These are phyloP conservation scores for Eulithis testata DNA, from an alignment of 2,888 invertebrate species.

Conservation along the genomic window DNA sequence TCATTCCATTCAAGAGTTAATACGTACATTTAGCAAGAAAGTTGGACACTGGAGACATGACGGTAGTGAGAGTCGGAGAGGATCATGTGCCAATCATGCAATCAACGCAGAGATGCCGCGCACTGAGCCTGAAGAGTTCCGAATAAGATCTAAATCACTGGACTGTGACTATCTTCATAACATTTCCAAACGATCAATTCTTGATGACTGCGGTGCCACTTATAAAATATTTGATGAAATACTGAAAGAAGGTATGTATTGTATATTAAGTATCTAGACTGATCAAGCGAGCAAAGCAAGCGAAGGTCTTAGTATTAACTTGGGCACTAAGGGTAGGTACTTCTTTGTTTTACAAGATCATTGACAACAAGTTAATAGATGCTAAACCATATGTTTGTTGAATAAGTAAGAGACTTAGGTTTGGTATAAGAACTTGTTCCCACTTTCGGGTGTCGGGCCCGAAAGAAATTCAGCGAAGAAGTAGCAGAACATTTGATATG, in stretches of 20 bases:
- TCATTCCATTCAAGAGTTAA: conserved; percentile 91
- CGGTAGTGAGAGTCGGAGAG: conserved; percentile 73
- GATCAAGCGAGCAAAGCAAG: too few relatives aligned
- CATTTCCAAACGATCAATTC: conserved; percentile 68
- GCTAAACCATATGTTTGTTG: too few relatives aligned
- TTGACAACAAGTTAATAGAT: too few relatives aligned
- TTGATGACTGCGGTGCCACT: conserved; percentile 92
- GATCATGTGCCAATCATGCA: conserved; percentile 73
- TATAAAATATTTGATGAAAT: conserved; percentile 93
- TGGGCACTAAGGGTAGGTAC: too few relatives aligned
- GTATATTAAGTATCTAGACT: too few relatives aligned
- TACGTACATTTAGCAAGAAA: conserved; percentile 90
- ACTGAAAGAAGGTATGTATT: conserved; percentile 78
- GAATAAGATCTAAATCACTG: conserved; percentile 91
- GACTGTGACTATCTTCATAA: conserved; percentile 85
- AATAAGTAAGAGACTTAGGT: too few relatives aligned
- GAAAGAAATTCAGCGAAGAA: too few relatives aligned
- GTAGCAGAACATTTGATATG: too few relatives aligned
- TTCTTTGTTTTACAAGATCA: too few relatives aligned
- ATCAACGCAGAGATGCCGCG: conserved; percentile 72
- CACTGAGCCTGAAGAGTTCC: conserved; percentile 86
- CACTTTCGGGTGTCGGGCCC: too few relatives aligned
- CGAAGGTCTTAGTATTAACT: too few relatives aligned
- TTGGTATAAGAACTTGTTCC: too few relatives aligned
- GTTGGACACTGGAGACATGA: conserved; percentile 89